Evolutionary conservation across 2,888 invertebrate species (phyloP), one percentile per base, ranked within the genome.

Genomic region (Eupithecia pulchellata): DNA sequence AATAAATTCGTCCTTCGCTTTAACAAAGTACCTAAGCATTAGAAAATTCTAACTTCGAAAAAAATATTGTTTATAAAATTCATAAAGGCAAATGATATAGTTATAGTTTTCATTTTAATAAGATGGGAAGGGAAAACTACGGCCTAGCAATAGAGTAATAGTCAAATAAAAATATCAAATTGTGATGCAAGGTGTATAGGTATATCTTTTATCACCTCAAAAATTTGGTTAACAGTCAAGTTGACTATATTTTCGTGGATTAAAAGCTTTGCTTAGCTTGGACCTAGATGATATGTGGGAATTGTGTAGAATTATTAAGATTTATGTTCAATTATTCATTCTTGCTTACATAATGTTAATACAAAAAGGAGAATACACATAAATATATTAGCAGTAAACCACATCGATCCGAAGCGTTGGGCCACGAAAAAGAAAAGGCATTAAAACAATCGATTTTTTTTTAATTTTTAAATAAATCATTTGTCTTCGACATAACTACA

Each of bases 1-100:
- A 93, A 93, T 93, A 93, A 78, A 93, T 84, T 88, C 91, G 92
- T 93, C 93, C 92, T 91, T 91, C 89, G 93, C 93, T 93, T 93
- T 93, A 93, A 93, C 83, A n/a, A 47, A 47, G 47, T 92, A n/a
- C n/a, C n/a, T n/a, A n/a, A 92, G 89, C 80, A 86, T 77, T 78
- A 78, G 77, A 77, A 67, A n/a, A 52, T 68, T 70, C 63, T 75
- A 68, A 68, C 72, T 73, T 47, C 68, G 14, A 27, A 42, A 52
- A 70, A n/a, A 52, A 27, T 63, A 55, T 8, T 58, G 58, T 55
- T 39, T 63, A 69, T 63, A 71, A 67, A 34, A 42, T n/a, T 20
- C 4, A 42, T 8, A n/a, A 42, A 5, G 42, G 17, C 42, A 42
- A n/a, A 8, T 42, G n/a, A 20, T n/a, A n/a, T n/a, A n/a, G n/a